A percentile compares a stretch with the other conserved stretches of the same genome.
Evolutionary conservation across 2,113 vertebrate species (phyloP).

Genomic region (Synodontis membranacea): DNA sequence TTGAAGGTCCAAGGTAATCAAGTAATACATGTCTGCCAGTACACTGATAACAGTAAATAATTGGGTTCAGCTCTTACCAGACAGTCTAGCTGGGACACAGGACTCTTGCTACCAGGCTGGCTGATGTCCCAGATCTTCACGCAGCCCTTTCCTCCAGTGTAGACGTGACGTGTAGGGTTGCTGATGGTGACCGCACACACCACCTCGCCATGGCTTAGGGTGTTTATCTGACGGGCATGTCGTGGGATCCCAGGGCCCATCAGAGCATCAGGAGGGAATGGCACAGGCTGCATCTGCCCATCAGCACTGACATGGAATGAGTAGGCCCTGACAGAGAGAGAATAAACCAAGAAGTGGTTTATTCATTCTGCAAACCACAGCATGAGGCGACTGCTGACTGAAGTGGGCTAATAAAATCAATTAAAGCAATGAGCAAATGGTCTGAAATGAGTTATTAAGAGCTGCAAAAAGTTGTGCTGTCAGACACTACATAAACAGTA

Average conservation of each 20-base stretch:
- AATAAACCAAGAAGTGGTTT: background rate
- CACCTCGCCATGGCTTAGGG: conserved; percentile 90
- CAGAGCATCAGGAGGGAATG: conserved; percentile 89
- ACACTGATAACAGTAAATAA: background rate
- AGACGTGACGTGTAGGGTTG: conserved; percentile 91
- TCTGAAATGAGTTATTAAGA: conserved; percentile 40
- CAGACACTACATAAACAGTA: conserved; percentile 12
- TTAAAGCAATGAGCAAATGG: conserved; percentile 39
- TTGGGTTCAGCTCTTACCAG: conserved; percentile 67
- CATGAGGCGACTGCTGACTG: conserved; percentile 14
- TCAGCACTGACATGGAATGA: conserved; percentile 93
- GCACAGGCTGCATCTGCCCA: conserved; percentile 93
- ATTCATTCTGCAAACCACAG: conserved; percentile 9
- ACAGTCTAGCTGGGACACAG: conserved; percentile 95
- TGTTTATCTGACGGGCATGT: conserved; percentile 93
- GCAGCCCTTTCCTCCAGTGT: conserved; percentile 92
- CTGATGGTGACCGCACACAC: conserved; percentile 93
- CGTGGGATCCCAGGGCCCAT: conserved; percentile 90
- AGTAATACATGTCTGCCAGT: background rate
- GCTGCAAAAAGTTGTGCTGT: conserved; percentile 25
- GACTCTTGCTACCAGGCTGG: conserved; percentile 93
- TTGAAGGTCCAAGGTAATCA: background rate
- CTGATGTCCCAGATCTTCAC: conserved; percentile 97
- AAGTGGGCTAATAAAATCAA: conserved; percentile 44
- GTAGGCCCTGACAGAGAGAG: conserved; percentile 78